These are phyloP conservation scores for Daktulosphaira vitifoliae DNA, from an alignment of 1,140 invertebrate species.

Conservation along the genomic window DNA sequence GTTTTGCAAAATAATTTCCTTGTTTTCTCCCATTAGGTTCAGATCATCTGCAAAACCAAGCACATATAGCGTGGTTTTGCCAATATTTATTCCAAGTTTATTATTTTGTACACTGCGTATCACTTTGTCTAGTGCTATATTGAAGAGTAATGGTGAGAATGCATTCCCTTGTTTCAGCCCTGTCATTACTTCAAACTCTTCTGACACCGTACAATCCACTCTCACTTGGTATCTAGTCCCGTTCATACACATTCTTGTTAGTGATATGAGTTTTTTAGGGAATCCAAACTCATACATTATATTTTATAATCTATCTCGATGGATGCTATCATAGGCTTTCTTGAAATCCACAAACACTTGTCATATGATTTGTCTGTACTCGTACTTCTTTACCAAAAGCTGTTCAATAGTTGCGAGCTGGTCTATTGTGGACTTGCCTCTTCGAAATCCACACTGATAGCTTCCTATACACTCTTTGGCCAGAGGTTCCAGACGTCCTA, in stretches of 20 bases:
- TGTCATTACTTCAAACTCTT: neutral
- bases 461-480: slow-evolving; percentile 30
- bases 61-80: no score
- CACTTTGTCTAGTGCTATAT: neutral
- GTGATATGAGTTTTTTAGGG: neutral
- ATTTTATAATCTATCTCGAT: neutral
- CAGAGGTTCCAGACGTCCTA: neutral
- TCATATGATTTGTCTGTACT: slow-evolving; percentile 11
- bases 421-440: slow-evolving; percentile 29
- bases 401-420: slow-evolving; percentile 33
- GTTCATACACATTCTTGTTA: neutral
- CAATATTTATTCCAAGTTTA: no score
- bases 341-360: slow-evolving; percentile 35
- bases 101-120: neutral
- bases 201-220: neutral
- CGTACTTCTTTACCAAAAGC: slow-evolving; percentile 14
- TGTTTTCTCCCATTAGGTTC: neutral
- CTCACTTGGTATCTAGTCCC: neutral
- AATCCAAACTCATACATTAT: neutral
- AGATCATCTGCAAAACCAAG: neutral
- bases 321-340: slow-evolving; percentile 10
- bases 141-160: neutral
- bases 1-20: neutral
- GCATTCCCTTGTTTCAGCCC: neutral
- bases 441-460: slow-evolving; percentile 36